Conservation (phyloP, 2,888 invertebrate genomes). For the Campopleginae sp. region DNA sequence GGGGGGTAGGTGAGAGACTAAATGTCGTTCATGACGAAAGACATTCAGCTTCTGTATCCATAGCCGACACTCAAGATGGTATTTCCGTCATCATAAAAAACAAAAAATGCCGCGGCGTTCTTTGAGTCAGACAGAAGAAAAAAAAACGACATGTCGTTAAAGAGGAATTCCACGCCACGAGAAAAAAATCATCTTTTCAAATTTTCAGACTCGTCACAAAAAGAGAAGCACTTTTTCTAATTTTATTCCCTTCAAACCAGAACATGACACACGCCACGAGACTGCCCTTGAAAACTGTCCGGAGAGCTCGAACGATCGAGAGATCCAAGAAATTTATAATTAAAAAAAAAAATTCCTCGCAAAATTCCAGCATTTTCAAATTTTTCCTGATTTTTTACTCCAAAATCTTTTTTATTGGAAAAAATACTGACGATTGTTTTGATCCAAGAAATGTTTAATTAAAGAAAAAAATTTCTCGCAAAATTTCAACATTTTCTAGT, state of each 20-base stretch:
- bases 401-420: too few species aligned
- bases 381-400: too few species aligned
- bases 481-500: too few species aligned
- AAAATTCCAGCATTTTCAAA: too few species aligned
- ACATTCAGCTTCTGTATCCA: conserved; percentile 25
- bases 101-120: neutral
- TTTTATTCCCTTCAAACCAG: neutral
- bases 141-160: neutral
- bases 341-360: neutral
- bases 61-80: neutral
- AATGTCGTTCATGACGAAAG: conserved; percentile 31
- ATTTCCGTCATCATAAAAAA: conserved; percentile 27
- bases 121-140: conserved; percentile 8
- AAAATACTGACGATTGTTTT: too few species aligned
- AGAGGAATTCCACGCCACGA: neutral
- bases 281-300: neutral
- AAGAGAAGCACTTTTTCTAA: neutral
- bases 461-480: neutral
- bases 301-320: neutral
- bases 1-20: neutral
- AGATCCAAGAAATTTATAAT: neutral
- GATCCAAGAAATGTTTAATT: neutral
- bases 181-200: neutral
- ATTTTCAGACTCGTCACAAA: conserved; percentile 4
- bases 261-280: neutral